Evolutionary conservation across 2,113 vertebrate species (phyloP).

Genomic region (Synodontis membranacea): DNA sequence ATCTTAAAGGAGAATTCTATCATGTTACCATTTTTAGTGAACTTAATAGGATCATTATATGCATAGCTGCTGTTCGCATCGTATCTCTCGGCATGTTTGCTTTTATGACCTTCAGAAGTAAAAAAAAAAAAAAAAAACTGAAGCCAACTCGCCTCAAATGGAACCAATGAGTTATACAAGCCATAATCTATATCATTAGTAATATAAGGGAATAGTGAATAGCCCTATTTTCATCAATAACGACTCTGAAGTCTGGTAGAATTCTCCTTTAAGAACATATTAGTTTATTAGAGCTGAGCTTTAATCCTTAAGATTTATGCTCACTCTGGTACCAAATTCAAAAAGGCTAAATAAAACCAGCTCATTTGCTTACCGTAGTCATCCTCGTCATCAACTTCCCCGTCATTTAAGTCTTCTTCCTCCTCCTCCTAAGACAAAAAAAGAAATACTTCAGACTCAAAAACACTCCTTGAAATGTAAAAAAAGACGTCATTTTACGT

Average conservation of each 20-base stretch:
- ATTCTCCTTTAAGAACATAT: neutral
- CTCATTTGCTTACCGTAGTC: conserved; percentile 67
- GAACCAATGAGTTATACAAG: neutral
- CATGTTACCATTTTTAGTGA: neutral
- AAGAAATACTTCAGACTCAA: neutral
- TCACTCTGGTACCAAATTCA: neutral
- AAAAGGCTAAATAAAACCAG: neutral
- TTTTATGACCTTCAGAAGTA: neutral
- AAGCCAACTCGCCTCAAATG: no score
- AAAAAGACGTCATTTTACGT: neutral
- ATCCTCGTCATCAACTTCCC: conserved; percentile 68
- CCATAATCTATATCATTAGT: no score
- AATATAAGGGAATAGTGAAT: neutral
- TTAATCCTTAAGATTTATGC: neutral
- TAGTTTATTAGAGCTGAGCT: neutral
- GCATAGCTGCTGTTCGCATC: no score
- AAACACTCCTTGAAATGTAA: no score
- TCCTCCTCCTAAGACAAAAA: conserved; percentile 46
- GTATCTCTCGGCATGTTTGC: neutral
- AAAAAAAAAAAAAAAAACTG: no score
- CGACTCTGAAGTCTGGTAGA: neutral
- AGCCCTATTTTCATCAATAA: neutral
- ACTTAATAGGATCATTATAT: neutral
- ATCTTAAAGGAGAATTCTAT: neutral
- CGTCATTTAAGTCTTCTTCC: conserved; percentile 55